Base-by-base conservation (phyloP, 2,113 vertebrate species). In the Zosterops pallidus region DNA sequence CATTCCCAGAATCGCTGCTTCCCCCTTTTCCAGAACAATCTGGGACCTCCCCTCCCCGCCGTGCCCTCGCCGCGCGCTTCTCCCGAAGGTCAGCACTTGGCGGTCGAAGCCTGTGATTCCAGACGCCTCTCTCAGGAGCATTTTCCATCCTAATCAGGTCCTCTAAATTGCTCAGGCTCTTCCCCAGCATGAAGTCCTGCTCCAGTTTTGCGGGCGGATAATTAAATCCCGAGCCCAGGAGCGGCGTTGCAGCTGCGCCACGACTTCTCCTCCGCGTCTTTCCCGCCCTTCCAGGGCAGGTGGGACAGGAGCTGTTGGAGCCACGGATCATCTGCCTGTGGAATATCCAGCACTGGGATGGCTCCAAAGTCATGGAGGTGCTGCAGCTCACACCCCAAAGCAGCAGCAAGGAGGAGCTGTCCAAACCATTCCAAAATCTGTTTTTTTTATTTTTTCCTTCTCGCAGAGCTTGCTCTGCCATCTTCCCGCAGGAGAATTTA, bases 91-190 rank as follows among this genome's bases (percentile, higher is more conserved):
- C 89, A 67, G 76, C 67, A 1, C 19, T 76, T 11, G 69, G 77
- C 12, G 22, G 7, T 33, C 20, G 82, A 92, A 25, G 46, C 3
- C 91, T 81, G 7, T 41, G 50, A 6, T 39, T 86, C 60, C 26
- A 80, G 89, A 90, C 1, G 2, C 50, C 39, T 80, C 78, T 69
- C 78, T 70, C 55, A 24, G 76, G 59, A 94, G 72, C 26, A 0
- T 90, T 94, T 86, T 67, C 86, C 49, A 25, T 35, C 86, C 92
- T 67, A 89, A 94, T 95, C 79, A 93, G 23, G 41, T 42, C 81
- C 90, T 83, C 71, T 35, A 50, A 87, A 77, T 77, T 83, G 71
- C 90, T 86, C 12, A 35, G 71, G 7, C 86, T 88, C 59, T 88
- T 92, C 49, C 87, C 50, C 90, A 93, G 94, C 88, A 9, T 83